Base-by-base conservation (phyloP, 2,888 invertebrate genomes). In the Euclidia mi region DNA sequence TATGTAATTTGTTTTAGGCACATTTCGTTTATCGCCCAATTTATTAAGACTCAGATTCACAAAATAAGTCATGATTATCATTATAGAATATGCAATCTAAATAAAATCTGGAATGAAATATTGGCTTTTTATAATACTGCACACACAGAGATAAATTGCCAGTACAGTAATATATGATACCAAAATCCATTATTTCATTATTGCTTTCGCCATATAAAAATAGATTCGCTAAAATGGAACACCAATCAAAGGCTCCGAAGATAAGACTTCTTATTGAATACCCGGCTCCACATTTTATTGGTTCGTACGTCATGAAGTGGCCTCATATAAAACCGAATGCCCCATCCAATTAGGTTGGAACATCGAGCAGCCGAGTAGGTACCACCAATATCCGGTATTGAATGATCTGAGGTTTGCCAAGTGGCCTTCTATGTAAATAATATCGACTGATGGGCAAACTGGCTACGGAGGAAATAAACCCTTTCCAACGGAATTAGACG, bases 321-420 rank as follows among this genome's bases (percentile, higher is more conserved):
- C 56, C 60, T 60, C 78, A 72, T 78, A 80, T 80, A 78, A 73
- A 75, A 65, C 49, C 62, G 57, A 66, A 65, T 68, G 65, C 71
- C 60, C 70, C 74, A 76, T 77, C 75, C 83, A 82, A 82, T 82
- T 79, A 82, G 76, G 58, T 57, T 53, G 52, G 75, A 69, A 64
- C 65, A 71, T 70, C 62, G 68, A 76, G 68, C 64, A 63, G 69
- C 74, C 58, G 57, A 75, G 66, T n/a, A n/a, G n/a, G n/a, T 71
- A 68, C 69, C 72, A 68, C 81, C 82, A 83, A 86, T 85, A 87
- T 85, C 86, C 87, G 84, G 71, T 72, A 58, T 71, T 78, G 40
- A 76, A 76, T 63, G 63, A 71, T 68, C 71, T 68, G 56, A 75
- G 68, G 65, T 48, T 57, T 77, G 76, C 63, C 76, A 77, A 75